Conservation (phyloP, 2,797 vertebrate species). For the Cirrhinus molitorella region DNA sequence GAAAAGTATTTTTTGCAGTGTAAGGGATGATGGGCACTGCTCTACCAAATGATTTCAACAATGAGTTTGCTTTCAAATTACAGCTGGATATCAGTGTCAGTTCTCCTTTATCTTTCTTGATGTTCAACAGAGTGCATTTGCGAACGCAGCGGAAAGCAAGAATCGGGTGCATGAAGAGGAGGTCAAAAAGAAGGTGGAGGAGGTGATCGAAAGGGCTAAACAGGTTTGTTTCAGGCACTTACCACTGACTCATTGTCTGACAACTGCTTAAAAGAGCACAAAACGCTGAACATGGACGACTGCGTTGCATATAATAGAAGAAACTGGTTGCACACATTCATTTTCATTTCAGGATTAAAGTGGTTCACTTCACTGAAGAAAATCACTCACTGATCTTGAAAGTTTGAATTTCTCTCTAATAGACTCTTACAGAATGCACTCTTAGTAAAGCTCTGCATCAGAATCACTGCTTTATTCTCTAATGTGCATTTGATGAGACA, state of each 20-base stretch:
- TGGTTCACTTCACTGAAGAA: no score
- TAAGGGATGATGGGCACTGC: not conserved
- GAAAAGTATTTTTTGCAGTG: no score
- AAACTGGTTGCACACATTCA: not conserved
- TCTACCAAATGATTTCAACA: not conserved
- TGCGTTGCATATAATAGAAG: not conserved
- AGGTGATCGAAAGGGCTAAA: not conserved
- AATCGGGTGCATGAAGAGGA: not conserved
- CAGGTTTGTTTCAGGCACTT: not conserved
- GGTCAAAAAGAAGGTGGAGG: not conserved
- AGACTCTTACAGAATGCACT: not conserved
- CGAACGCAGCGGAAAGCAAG: not conserved
- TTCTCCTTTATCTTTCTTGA: not conserved
- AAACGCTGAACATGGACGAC: not conserved
- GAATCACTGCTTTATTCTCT: no score
- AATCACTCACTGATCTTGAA: no score
- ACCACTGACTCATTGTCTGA: not conserved
- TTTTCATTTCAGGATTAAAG: not conserved
- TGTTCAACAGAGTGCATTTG: not conserved
- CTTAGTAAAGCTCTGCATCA: not conserved
- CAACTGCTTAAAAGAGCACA: not conserved
- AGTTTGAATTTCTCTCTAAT: no score
- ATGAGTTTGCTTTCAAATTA: not conserved
- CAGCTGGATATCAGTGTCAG: not conserved
- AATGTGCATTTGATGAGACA: not conserved